Base-by-base conservation (phyloP, 1,140 invertebrate genomes). In the Chionoecetes opilio region DNA sequence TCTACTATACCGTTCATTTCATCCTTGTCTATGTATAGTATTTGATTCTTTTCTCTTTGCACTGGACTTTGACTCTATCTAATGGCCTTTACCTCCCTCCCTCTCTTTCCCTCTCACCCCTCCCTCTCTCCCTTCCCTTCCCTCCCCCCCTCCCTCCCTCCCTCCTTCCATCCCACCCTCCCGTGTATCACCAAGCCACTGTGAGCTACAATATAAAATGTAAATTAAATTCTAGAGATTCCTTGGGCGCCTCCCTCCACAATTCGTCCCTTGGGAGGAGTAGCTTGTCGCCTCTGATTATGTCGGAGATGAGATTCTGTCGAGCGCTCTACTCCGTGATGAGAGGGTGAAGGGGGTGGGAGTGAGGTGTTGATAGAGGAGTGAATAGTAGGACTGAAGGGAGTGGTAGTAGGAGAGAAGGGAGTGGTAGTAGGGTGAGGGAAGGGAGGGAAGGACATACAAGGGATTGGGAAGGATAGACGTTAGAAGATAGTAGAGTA, bases 161-260 rank as follows among this genome's bases (percentile, higher is more conserved):
- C 3, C 46, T 11, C n/a, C 38, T 41, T 21, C 31, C 46, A 0
- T 14, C 37, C 37, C 37, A 3, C 21, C 41, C 88, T n/a, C 31
- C 37, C 37, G 5, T 90, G 21, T 31, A 37, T 82, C 46, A 37
- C 29, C 34, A 75, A 75, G 11, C 63, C 63, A 75, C 63, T n/a
- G 63, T 91, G 53, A 37, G 37, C 41, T 37, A 93, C 93, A 93
- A 91, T 94, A 94, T 94, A 94, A 94, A 94, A 94, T 94, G 88
- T 94, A 94, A 91, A 94, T 94, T 94, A 94, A 94, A 94, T 94
- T 94, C 93, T 94, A 86, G 90, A 91, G 75, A 94, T 94, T 91
- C 93, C 82, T 91, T 34, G 17, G 14, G 21, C n/a, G n/a, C 75
- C 93, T 37, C 93, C 93, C 89, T 53, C 93, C 87, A 11, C 53